These are phyloP conservation scores for Tetrax tetrax DNA, from an alignment of 2,113 vertebrate genomes.

Conservation along the genomic window DNA sequence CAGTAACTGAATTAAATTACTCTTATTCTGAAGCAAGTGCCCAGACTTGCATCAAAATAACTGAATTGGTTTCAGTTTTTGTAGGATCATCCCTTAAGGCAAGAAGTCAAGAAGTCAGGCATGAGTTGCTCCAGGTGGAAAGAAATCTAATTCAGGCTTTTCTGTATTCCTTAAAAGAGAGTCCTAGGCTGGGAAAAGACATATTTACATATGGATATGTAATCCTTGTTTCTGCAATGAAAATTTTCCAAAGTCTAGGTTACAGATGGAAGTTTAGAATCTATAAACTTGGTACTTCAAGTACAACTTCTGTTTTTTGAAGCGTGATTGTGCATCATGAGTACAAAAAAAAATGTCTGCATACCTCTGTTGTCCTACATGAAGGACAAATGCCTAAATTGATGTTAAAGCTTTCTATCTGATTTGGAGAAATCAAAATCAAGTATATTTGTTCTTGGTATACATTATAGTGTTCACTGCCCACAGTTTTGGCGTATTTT, in stretches of 20 bases:
- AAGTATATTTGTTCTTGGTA: neutral
- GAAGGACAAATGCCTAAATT: neutral
- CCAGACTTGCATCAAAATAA: neutral
- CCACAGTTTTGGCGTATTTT: neutral
- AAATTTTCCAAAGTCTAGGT: neutral
- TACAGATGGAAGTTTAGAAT: neutral
- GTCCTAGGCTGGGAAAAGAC: neutral
- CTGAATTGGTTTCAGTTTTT: constrained; percentile 26
- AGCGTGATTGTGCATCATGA: neutral
- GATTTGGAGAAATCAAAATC: neutral
- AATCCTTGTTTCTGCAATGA: neutral
- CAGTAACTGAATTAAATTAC: neutral
- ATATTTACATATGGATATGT: neutral
- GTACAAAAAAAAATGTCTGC: neutral
- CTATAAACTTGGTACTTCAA: neutral
- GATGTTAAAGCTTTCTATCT: neutral
- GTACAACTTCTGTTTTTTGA: neutral
- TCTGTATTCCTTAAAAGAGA: neutral
- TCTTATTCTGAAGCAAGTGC: constrained; percentile 11
- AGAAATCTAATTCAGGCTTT: neutral
- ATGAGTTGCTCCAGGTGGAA: neutral
- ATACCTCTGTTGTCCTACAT: neutral
- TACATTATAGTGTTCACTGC: neutral
- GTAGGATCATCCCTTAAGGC: neutral
- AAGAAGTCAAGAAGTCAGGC: neutral